Conservation (phyloP, 1,140 invertebrate species). For the Brachionus rotundiformis region DNA sequence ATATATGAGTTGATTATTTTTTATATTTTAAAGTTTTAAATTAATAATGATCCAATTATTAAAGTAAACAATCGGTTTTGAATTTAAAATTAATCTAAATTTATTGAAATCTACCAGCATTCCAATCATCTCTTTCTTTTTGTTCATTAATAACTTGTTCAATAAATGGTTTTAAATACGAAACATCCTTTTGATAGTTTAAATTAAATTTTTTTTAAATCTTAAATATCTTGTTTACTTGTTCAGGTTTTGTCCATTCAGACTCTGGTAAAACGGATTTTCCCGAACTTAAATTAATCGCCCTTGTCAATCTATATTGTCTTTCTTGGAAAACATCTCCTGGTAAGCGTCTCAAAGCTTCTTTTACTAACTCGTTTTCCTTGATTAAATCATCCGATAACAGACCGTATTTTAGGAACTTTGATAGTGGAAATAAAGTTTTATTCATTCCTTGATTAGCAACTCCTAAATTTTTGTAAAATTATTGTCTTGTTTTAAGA, state of each 20-base stretch:
- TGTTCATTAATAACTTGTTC: constrained; percentile 44
- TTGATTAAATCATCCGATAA: constrained; percentile 48
- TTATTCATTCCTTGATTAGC: constrained; percentile 17
- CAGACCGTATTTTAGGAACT: constrained; percentile 39
- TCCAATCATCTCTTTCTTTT: constrained; percentile 49
- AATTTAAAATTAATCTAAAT: neutral
- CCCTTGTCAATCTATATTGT: constrained; percentile 43
- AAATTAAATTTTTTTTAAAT: neutral
- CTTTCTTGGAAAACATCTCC: constrained; percentile 27
- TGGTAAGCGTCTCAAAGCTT: constrained; percentile 49
- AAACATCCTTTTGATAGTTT: constrained; percentile 28
- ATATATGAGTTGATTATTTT: neutral
- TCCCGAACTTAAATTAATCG: constrained; percentile 24
- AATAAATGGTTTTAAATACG: constrained; percentile 40
- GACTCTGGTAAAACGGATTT: constrained; percentile 51
- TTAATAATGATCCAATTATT: neutral
- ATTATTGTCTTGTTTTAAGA: neutral
- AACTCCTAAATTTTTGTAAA: neutral
- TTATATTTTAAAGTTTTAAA: constrained; percentile 7
- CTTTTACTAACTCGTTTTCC: constrained; percentile 26
- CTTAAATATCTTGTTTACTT: neutral
- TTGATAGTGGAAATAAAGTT: constrained; percentile 27
- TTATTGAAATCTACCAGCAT: constrained; percentile 46
- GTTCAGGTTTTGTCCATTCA: constrained; percentile 48
- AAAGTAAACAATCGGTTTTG: neutral